Evolutionary conservation across 2,113 vertebrate genomes (phyloP), one percentile per base, ranked within the genome.

Genomic region (Marmota flaviventris): DNA sequence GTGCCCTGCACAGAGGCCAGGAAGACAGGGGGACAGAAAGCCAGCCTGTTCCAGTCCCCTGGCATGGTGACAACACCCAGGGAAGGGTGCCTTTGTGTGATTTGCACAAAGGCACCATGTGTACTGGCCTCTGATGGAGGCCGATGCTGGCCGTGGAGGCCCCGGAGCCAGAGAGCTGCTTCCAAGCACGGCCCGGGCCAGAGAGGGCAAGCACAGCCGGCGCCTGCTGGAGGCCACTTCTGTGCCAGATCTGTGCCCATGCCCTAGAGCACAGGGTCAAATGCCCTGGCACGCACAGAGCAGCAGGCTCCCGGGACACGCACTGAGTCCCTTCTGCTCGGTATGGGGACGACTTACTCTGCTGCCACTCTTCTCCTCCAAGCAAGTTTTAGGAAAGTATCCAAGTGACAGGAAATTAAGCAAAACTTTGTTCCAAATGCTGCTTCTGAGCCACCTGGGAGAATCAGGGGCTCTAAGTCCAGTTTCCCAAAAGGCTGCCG

Each of bases 351-450:
- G 8, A 7, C 51, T 84, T 45, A 8, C 39, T 8, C 14, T 32
- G 56, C 48, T 25, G 75, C 92, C 85, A 90, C 83, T 86, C 72
- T 89, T 63, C 69, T 82, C 73, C 51, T 72, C 45, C 73, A 77
- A 92, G 63, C 56, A 94, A 94, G 78, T 27, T 89, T 42, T 63
- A 94, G 91, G 83, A 69, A 95, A 95, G 83, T 25, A 87, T 37
- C 67, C 84, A 84, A 84, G 42, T 69, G 51, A 77, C 79, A 96
- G 34, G 51, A 91, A 93, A 89, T 22, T 17, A 56, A 95, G 61
- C 76, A 76, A 88, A 89, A n/a, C 83, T 69, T 45, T 65, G 45
- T 56, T 65, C 42, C 69, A 65, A 63, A 82, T 24, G 13, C 88
- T 86, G 37, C 25, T 81, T 3, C 0, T 34, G 37, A 24, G 53